A percentile compares a stretch with the other conserved stretches of the same genome.
These are phyloP conservation scores for Stenodema calcarata DNA, from an alignment of 2,888 invertebrate species.

Conservation along the genomic window DNA sequence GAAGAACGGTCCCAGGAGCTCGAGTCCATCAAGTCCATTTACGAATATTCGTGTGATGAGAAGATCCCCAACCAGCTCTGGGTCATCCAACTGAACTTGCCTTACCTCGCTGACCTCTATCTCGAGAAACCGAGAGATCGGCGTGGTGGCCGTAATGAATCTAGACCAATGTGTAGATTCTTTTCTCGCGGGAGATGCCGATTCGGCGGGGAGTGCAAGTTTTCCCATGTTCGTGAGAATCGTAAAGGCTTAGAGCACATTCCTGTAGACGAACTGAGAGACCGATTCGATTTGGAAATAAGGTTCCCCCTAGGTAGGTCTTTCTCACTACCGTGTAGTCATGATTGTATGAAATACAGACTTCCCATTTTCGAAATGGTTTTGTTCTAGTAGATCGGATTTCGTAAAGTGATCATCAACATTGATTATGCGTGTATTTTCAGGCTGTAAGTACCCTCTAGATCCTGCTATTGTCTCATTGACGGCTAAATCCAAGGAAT, in stretches of 20 bases:
- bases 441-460: constrained; percentile 72
- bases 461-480: constrained; percentile 76
- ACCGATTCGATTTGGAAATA: constrained; percentile 73
- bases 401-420: too few species aligned
- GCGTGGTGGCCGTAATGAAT: neutral
- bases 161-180: constrained; percentile 62
- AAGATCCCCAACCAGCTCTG: constrained; percentile 75
- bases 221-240: constrained; percentile 68
- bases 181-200: constrained; percentile 69
- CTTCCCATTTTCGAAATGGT: neutral
- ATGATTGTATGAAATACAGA: too few species aligned
- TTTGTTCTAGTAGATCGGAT: neutral
- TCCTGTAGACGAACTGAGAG: constrained; percentile 60
- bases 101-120: constrained; percentile 56
- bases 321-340: neutral
- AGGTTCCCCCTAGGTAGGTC: constrained; percentile 70
- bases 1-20: constrained; percentile 76
- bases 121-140: constrained; percentile 36
- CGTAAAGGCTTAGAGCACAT: neutral
- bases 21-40: constrained; percentile 78
- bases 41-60: constrained; percentile 71
- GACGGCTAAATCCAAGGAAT: constrained; percentile 68
- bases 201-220: constrained; percentile 77
- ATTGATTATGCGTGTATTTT: neutral
- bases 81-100: constrained; percentile 71